phyloP scores from a whole-genome alignment of 2,888 invertebrate species.

The Agonum fuliginosum region DNA sequence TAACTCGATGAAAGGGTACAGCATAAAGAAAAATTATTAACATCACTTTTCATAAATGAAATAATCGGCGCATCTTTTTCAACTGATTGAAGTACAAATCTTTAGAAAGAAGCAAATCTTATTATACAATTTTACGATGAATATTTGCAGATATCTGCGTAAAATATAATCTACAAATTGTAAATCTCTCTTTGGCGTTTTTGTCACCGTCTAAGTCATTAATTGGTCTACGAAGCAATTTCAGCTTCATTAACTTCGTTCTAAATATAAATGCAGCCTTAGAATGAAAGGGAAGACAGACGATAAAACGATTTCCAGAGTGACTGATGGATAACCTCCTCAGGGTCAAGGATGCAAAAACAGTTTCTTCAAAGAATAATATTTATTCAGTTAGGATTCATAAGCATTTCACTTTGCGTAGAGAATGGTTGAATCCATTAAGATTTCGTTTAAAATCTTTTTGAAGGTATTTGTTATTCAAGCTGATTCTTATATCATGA shows the following conservation, averaged over 20 bases:
- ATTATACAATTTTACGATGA: too few species aligned
- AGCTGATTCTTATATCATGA: background rate
- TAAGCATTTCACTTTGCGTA: background rate
- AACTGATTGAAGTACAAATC: too few species aligned
- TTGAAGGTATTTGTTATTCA: background rate
- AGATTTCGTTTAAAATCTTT: background rate
- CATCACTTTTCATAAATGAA: too few species aligned
- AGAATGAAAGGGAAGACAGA: slow-evolving; percentile 16
- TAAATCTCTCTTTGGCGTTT: background rate
- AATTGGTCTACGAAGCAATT: slow-evolving; percentile 15
- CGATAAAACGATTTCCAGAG: background rate
- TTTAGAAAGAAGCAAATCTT: too few species aligned
- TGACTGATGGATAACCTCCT: background rate
- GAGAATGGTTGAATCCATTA: background rate
- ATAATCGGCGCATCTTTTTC: too few species aligned
- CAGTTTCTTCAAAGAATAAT: background rate
- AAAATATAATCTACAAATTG: too few species aligned
- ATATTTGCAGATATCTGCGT: too few species aligned
- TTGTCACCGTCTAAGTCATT: slow-evolving; percentile 8
- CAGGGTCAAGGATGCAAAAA: slow-evolving; percentile 17
- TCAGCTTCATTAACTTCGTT: slow-evolving; percentile 35
- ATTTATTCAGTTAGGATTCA: background rate
- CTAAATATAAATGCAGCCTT: slow-evolving; percentile 37
- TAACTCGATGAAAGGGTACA: too few species aligned
- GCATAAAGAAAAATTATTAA: too few species aligned